Evolutionary conservation across 2,888 invertebrate genomes (phyloP).

Genomic region (Cryptocephalus moraei): DNA sequence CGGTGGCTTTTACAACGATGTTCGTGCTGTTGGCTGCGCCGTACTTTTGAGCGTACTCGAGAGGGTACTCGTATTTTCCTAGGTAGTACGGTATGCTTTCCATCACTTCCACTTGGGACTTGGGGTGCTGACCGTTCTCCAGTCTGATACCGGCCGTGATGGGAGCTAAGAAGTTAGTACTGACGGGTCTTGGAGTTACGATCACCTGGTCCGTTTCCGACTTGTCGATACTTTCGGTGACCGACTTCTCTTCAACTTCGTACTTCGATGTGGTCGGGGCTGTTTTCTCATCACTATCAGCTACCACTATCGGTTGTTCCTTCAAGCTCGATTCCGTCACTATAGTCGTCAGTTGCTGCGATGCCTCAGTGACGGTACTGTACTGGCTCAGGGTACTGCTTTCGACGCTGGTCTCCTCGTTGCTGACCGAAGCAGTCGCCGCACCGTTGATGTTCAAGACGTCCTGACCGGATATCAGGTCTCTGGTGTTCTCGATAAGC

Average conservation of each 20-base stretch:
- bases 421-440: conserved; percentile 24
- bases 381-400: conserved; percentile 7
- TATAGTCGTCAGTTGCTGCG: conserved; percentile 11
- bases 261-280: conserved; percentile 18
- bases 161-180: conserved; percentile 48
- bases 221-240: conserved; percentile 12
- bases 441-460: conserved; percentile 49
- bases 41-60: conserved; percentile 32
- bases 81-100: conserved; percentile 49
- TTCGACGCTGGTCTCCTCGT: conserved; percentile 3
- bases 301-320: conserved; percentile 34
- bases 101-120: conserved; percentile 51
- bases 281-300: conserved; percentile 27
- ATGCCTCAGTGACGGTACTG: conserved; percentile 7
- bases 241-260: conserved; percentile 10
- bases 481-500: conserved; percentile 48
- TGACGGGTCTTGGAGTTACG: conserved; percentile 48
- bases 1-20: conserved; percentile 24
- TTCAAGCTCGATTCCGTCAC: conserved; percentile 19
- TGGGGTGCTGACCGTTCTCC: conserved; percentile 37
- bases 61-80: conserved; percentile 38
- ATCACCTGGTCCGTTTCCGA: conserved; percentile 28
- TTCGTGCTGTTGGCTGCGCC: conserved; percentile 19
- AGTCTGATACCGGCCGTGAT: conserved; percentile 50
- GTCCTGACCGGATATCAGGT: conserved; percentile 53